These are phyloP conservation scores for Timema podura DNA, from an alignment of 2,888 invertebrate genomes.

Conservation along the genomic window DNA sequence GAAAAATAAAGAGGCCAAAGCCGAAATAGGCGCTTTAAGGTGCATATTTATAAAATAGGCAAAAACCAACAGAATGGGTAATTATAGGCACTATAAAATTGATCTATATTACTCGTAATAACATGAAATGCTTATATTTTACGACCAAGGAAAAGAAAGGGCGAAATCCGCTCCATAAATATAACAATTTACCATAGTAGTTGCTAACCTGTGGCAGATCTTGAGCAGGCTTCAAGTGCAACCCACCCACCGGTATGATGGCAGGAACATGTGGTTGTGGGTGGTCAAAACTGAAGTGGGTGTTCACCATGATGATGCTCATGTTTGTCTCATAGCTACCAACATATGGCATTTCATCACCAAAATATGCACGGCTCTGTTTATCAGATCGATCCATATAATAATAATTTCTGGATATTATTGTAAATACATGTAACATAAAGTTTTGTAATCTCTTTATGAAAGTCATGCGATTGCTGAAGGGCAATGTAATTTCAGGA, in stretches of 20 bases:
- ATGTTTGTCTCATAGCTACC: conserved; percentile 48
- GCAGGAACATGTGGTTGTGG: conserved; percentile 45
- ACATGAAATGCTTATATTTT: too few species aligned
- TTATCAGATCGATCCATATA: conserved; percentile 23
- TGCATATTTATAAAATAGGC: too few species aligned
- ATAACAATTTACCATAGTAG: background rate
- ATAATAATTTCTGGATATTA: background rate
- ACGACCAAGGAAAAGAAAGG: too few species aligned
- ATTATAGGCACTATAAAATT: too few species aligned
- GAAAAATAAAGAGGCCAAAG: too few species aligned
- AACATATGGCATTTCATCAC: conserved; percentile 32
- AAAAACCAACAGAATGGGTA: too few species aligned
- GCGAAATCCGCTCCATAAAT: too few species aligned
- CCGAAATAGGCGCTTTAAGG: too few species aligned
- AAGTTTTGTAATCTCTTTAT: conserved; percentile 25
- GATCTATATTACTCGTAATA: too few species aligned
- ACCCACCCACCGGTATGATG: conserved; percentile 45
- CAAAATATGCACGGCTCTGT: conserved; percentile 30
- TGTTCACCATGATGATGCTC: conserved; percentile 46
- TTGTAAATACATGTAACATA: conserved; percentile 14
- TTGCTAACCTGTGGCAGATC: conserved; percentile 43
- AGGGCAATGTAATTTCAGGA: conserved; percentile 19
- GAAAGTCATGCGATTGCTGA: conserved; percentile 28
- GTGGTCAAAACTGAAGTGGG: conserved; percentile 38
- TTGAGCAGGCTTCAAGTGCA: conserved; percentile 43